These are phyloP conservation scores for Delia radicum DNA, from an alignment of 1,140 invertebrate genomes.

Conservation along the genomic window DNA sequence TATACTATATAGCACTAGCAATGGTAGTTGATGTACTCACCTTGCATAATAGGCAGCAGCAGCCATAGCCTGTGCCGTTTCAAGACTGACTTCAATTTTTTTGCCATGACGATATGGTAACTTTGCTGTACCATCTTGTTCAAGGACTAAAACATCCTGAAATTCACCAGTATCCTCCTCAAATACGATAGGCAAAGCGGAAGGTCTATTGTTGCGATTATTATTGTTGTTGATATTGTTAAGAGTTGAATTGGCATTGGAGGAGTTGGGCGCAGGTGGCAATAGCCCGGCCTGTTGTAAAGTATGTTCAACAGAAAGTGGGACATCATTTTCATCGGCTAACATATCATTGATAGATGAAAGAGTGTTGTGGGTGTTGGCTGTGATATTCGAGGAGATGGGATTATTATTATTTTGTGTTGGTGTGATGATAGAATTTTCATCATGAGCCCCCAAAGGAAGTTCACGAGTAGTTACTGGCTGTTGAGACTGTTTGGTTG, in stretches of 20 bases:
- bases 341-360: neutral
- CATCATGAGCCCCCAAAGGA: constrained; percentile 28
- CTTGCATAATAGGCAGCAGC: constrained; percentile 37
- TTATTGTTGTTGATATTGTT: constrained; percentile 20
- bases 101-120: constrained; percentile 33
- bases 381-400: neutral
- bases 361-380: neutral
- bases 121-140: constrained; percentile 31
- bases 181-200: constrained; percentile 30
- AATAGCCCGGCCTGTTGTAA: constrained; percentile 29
- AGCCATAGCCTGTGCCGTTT: constrained; percentile 36
- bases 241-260: constrained; percentile 3
- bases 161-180: constrained; percentile 30
- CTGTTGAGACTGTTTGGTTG: neutral
- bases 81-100: constrained; percentile 35
- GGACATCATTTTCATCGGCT: neutral
- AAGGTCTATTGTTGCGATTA: constrained; percentile 3
- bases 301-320: constrained; percentile 24
- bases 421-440: neutral
- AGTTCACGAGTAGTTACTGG: constrained; percentile 20
- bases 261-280: neutral
- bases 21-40: constrained; percentile 24
- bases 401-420: neutral
- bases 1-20: neutral
- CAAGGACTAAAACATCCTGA: constrained; percentile 24